These are phyloP conservation scores for Sminthurides aquaticus DNA, from an alignment of 2,888 invertebrate species.

Conservation along the genomic window DNA sequence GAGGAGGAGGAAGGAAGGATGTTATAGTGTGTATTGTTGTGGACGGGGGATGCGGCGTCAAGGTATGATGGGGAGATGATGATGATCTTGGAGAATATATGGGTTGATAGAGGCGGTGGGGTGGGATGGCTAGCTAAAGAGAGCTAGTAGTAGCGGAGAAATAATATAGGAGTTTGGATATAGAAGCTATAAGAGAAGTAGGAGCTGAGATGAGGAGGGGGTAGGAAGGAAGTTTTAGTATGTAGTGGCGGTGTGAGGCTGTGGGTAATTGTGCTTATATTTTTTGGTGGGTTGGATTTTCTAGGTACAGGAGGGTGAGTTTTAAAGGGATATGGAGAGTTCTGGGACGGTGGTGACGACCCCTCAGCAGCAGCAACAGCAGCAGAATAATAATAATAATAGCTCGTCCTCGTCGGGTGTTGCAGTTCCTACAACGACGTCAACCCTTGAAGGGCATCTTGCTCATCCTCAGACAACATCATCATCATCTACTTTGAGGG, in stretches of 20 bases:
- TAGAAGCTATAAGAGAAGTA: no score
- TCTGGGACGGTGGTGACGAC: constrained; percentile 20
- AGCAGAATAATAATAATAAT: background rate
- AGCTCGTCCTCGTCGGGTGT: background rate
- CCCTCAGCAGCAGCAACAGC: constrained; percentile 18
- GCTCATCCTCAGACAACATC: constrained; percentile 2
- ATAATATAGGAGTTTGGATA: no score
- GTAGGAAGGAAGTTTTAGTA: no score
- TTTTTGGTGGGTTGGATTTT: constrained; percentile 8
- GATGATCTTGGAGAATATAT: background rate
- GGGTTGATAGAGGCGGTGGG: no score
- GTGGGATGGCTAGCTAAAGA: no score
- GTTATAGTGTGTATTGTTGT: no score
- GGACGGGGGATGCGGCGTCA: background rate
- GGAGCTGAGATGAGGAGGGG: no score
- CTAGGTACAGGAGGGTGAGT: constrained; percentile 11
- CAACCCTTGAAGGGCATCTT: constrained; percentile 25
- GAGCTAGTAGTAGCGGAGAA: no score
- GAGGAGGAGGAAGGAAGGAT: no score
- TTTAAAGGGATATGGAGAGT: constrained; percentile 24
- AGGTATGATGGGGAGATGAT: background rate
- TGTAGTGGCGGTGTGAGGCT: background rate
- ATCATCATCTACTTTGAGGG: background rate
- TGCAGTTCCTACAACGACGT: constrained; percentile 15
- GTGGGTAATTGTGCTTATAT: background rate